Evolutionary conservation across 2,888 invertebrate genomes (phyloP), one percentile per base, ranked within the genome.

Genomic region (Drosophila tanythrix): DNA sequence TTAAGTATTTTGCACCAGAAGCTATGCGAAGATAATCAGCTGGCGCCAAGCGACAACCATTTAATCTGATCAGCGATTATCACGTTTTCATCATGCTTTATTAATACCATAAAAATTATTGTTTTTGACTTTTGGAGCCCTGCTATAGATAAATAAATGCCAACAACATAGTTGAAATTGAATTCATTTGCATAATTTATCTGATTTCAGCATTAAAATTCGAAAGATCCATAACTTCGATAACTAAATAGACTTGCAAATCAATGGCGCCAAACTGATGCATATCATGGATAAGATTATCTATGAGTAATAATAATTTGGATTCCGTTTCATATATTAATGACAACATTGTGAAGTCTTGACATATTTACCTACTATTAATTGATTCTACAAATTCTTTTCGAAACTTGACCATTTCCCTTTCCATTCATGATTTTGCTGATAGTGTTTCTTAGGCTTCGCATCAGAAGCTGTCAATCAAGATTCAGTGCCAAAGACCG

Each of bases 51-150:
- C 74, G 75, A 76, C 72, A 74, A 76, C 74, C 81, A 90, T 81
- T 90, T 90, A 90, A 88, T 90, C 88, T 88, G 83, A 83, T 90
- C 87, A 91, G 87, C 75, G 81, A 88, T 88, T 88, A 88, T 88
- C 91, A 88, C 87, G 91, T 90, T 88, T 90, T 80, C 90, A 88
- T 82, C 87, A 90, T 90, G 86, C 88, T 88, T 90, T 90, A 86
- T 90, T 90, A 90, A 86, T 90, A 88, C 74, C 91, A 90, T 86
- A 86, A 90, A 85, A 87, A 90, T 90, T 72, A 86, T 86, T 79
- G 85, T 89, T 81, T 90, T 90, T 67, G 57, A 59, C 56, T 82
- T 68, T 67, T 68, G 35, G 60, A 66, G 70, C 82, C 64, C 67
- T 74, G 83, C 70, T 80, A 68, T 73, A 79, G 73, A 81, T 78